These are phyloP conservation scores for Gnathonemus longibarbis DNA, from an alignment of 2,113 vertebrate genomes.

Conservation along the genomic window DNA sequence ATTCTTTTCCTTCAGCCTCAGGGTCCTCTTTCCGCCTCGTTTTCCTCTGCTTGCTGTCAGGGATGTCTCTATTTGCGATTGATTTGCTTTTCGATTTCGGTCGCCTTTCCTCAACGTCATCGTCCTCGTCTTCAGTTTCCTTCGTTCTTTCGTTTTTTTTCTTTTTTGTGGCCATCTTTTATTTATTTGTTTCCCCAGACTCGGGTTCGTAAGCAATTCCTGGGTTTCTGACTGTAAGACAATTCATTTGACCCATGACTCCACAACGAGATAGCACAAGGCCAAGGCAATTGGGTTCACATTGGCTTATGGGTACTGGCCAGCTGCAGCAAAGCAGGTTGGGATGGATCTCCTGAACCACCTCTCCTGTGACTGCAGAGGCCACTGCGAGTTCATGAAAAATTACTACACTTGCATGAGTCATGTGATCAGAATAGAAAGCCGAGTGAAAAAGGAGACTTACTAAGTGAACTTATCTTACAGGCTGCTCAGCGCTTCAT, in stretches of 20 bases:
- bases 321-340: conserved; percentile 17
- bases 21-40: conserved; percentile 29
- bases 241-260: conserved; percentile 58
- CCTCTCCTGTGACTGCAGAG: conserved; percentile 32
- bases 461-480: conserved; percentile 63
- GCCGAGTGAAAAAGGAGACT: conserved; percentile 70
- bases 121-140: conserved; percentile 61
- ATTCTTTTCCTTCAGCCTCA: conserved; percentile 20
- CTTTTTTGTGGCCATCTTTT: conserved; percentile 76
- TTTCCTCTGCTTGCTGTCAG: conserved; percentile 41
- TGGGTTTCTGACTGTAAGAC: conserved; percentile 59
- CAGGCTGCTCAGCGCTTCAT: conserved; percentile 69
- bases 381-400: conserved; percentile 67
- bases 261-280: conserved; percentile 26
- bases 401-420: conserved; percentile 58
- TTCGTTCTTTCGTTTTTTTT: conserved; percentile 60
- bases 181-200: conserved; percentile 68
- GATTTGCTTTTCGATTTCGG: conserved; percentile 42
- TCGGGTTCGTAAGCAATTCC: conserved; percentile 52
- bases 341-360: conserved; percentile 21
- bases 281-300: conserved; percentile 20
- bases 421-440: conserved; percentile 68
- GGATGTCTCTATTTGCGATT: conserved; percentile 28
- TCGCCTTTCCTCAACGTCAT: conserved; percentile 51
- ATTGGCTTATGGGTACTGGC: conserved; percentile 23